Percentiles rank a stretch among this genome's conserved stretches.
Evolutionary conservation across 1,140 invertebrate species (phyloP).

Genomic region (Penaeus chinensis): DNA sequence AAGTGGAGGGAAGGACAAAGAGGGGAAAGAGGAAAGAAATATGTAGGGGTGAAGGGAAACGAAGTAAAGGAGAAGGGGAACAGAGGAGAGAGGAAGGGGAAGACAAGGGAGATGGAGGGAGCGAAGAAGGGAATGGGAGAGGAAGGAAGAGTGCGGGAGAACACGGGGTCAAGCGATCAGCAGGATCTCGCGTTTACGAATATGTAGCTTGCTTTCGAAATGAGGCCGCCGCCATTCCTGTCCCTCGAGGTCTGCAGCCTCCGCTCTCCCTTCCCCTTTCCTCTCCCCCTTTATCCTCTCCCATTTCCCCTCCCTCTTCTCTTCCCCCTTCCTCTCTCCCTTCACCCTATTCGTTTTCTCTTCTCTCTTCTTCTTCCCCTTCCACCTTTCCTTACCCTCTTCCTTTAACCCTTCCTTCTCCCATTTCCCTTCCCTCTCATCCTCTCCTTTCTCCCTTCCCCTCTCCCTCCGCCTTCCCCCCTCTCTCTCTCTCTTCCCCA

Average conservation of each 20-base stretch:
- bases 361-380: background rate
- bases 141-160: no score
- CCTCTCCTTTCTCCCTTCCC: background rate
- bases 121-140: no score
- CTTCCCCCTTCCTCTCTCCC: no score
- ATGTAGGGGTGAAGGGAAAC: no score
- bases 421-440: background rate
- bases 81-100: no score
- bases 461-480: background rate
- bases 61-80: no score
- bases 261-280: background rate
- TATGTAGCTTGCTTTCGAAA: no score
- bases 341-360: background rate
- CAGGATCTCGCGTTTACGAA: no score
- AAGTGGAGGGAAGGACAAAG: no score
- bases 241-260: background rate
- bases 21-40: no score
- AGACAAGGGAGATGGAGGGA: no score
- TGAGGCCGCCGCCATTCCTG: background rate
- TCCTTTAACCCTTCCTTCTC: background rate
- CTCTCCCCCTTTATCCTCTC: background rate
- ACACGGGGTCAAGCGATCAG: no score
- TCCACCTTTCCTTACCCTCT: background rate
- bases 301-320: background rate
- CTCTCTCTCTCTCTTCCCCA: background rate